Base-by-base conservation (phyloP, 2,113 vertebrate species). In the Nannobrachium achirus region DNA sequence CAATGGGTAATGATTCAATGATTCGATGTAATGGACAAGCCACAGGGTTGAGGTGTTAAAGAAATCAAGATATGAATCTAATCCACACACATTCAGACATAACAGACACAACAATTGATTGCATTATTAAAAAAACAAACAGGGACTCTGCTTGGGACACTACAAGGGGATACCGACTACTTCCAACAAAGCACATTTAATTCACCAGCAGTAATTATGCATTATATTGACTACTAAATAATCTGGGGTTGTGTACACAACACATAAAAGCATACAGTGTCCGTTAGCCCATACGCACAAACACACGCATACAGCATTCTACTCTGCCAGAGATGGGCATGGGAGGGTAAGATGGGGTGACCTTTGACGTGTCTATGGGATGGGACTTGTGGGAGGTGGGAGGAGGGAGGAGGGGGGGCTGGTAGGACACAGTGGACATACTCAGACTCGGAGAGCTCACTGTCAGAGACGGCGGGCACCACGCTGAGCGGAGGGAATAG, bases 401-500 rank as follows among this genome's bases (percentile, higher is more conserved):
- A 8, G 18, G n/a, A 8, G 51, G 14, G 40, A 19, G 51, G 16
- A 3, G 19, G 61, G 50, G 16, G 39, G 55, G 56, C 72, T 55
- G 71, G 63, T 60, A 79, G 69, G 73, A 83, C 69, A 80, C 41
- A 44, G 16, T 61, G 69, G 82, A 94, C 93, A 50, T 94, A 95
- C 94, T 94, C 92, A 42, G 92, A 83, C 85, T 95, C 91, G 58
- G 93, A 94, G 87, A 95, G 92, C 84, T 95, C 93, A 83, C 88
- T 89, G 92, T 95, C 93, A 42, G 94, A 96, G 79, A 94, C 92
- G 63, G 92, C 93, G 6, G 95, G 94, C 62, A 93, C 93, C 92
- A 90, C 75, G 81, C 82, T 90, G 88, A 93, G 91, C 61, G 90
- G 73, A 38, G 93, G 90, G 67, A 93, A 83, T 71, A 88, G 88